phyloP scores from a whole-genome alignment of 2,888 invertebrate species.

The Eueremaeus valkanovi region DNA sequence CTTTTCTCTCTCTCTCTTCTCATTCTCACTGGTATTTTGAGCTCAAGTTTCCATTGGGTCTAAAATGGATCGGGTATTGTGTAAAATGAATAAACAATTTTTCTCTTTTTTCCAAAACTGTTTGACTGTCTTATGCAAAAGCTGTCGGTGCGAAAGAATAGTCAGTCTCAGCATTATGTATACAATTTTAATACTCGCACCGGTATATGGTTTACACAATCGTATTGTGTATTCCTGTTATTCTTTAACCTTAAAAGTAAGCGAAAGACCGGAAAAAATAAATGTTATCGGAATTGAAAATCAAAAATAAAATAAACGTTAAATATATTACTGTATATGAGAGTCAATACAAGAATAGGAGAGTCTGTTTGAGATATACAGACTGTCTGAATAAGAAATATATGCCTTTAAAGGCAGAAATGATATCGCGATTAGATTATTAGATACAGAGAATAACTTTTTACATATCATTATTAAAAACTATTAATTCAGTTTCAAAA shows the following conservation, averaged over 20 bases:
- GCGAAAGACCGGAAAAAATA: slow-evolving; percentile 6
- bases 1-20: neutral
- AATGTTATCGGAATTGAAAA: neutral
- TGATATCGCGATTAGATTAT: neutral
- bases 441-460: too few species aligned
- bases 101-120: neutral
- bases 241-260: too few species aligned
- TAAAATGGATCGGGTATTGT: neutral
- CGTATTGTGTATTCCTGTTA: slow-evolving; percentile 5
- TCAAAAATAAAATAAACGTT: neutral
- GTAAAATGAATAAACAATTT: neutral
- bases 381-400: neutral
- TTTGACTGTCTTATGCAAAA: neutral
- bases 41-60: neutral
- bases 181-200: neutral
- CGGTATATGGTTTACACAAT: neutral
- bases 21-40: neutral
- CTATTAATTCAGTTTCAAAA: too few species aligned
- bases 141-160: slow-evolving; percentile 1
- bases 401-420: neutral
- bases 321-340: neutral
- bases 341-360: neutral
- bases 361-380: neutral
- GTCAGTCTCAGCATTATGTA: too few species aligned
- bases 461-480: too few species aligned